These are phyloP conservation scores for Anorthoa munda DNA, from an alignment of 2,888 invertebrate species.

Conservation along the genomic window DNA sequence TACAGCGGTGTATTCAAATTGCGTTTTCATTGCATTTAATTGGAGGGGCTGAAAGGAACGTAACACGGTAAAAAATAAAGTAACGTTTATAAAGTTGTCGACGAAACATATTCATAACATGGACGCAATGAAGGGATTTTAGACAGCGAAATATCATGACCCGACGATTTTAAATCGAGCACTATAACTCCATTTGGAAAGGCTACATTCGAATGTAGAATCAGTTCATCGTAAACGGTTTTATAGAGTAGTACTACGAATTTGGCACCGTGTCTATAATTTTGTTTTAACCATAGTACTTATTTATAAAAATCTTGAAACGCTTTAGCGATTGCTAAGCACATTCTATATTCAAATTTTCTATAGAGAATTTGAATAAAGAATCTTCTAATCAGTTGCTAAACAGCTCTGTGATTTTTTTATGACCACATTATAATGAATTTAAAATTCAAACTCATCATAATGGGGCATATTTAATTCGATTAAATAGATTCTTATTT, in stretches of 20 bases:
- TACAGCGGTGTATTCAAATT: constrained; percentile 55
- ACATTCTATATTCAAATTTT: too few relatives aligned
- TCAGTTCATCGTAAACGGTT: not conserved
- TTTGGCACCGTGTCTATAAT: not conserved
- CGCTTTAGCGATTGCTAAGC: too few relatives aligned
- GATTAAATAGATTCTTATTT: too few relatives aligned
- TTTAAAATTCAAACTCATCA: too few relatives aligned
- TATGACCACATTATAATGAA: too few relatives aligned
- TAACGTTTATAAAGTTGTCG: constrained; percentile 21
- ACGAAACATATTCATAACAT: constrained; percentile 37
- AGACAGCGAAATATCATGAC: constrained; percentile 1
- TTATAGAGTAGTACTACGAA: constrained; percentile 14
- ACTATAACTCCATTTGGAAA: constrained; percentile 20
- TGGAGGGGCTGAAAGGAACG: constrained; percentile 57
- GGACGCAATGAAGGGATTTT: constrained; percentile 6
- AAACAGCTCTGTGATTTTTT: too few relatives aligned
- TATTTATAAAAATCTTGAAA: too few relatives aligned
- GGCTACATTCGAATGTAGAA: not conserved
- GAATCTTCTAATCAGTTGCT: too few relatives aligned
- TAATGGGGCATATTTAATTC: too few relatives aligned
- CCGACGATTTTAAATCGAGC: constrained; percentile 5
- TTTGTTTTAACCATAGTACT: too few relatives aligned
- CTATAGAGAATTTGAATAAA: too few relatives aligned
- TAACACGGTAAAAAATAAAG: constrained; percentile 35
- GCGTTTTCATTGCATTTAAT: constrained; percentile 63